Conservation (phyloP, 2,888 invertebrate species). For the Operophtera brumata region DNA sequence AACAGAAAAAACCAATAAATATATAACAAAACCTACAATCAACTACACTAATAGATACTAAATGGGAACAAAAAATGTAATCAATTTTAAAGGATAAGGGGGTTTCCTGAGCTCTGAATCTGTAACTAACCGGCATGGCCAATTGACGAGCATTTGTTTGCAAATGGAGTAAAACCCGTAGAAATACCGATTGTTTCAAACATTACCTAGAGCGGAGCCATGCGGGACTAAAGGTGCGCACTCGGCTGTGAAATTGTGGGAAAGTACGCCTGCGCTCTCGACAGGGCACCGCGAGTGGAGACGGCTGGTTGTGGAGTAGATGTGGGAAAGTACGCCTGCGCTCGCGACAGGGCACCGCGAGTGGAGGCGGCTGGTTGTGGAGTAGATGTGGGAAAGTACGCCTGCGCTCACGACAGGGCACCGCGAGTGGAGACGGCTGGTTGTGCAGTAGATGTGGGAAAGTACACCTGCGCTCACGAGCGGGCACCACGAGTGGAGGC, state of each 20-base stretch:
- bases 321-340: too few species aligned
- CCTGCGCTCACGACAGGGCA: too few species aligned
- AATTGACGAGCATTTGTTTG: conserved; percentile 1
- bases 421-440: too few species aligned
- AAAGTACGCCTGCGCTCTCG: conserved; percentile 19
- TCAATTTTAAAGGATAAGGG: not conserved
- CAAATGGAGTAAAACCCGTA: conserved; percentile 11
- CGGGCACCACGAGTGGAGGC: too few species aligned
- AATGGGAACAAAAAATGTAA: conserved; percentile 1
- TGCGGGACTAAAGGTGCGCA: conserved; percentile 15
- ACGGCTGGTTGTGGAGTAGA: not conserved
- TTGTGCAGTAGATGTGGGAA: too few species aligned
- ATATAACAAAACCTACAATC: not conserved
- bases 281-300: not conserved
- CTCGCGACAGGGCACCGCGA: too few species aligned
- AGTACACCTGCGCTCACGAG: too few species aligned
- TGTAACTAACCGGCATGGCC: conserved; percentile 1
- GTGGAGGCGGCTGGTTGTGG: too few species aligned
- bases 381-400: too few species aligned
- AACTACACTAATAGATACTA: not conserved
- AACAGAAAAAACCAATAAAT: not conserved
- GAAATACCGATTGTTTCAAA: conserved; percentile 7
- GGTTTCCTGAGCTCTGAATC: conserved; percentile 6
- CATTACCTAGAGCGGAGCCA: not conserved
- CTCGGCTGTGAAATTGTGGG: conserved; percentile 31